These are phyloP conservation scores for Lordiphosa fenestrarum DNA, from an alignment of 2,888 invertebrate species.

Conservation along the genomic window DNA sequence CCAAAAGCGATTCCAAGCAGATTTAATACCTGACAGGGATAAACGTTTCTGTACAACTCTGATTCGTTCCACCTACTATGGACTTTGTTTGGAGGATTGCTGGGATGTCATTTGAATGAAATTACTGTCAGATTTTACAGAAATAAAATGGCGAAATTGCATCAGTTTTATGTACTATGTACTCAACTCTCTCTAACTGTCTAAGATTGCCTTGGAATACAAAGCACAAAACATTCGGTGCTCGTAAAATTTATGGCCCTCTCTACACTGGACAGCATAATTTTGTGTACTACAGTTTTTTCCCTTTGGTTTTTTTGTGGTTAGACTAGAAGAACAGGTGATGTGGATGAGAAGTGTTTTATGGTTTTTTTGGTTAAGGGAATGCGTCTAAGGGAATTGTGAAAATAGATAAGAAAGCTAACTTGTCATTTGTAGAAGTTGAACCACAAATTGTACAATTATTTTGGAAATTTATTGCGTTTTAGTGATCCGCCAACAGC, in stretches of 20 bases:
- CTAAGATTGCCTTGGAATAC: conserved; percentile 6
- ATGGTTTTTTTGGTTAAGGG: too few species aligned
- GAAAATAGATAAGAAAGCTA: too few species aligned
- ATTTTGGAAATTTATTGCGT: too few species aligned
- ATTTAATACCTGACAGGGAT: conserved; percentile 74
- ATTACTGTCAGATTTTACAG: conserved; percentile 71
- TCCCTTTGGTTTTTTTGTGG: background rate
- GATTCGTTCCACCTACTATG: conserved; percentile 25
- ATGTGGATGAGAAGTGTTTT: too few species aligned
- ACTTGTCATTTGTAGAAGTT: too few species aligned
- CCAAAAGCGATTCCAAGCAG: conserved; percentile 41
- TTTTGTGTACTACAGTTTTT: conserved; percentile 28
- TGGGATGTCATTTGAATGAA: conserved; percentile 69
- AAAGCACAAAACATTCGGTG: conserved; percentile 11
- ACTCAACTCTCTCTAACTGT: background rate
- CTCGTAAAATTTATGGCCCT: conserved; percentile 63
- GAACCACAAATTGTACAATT: too few species aligned
- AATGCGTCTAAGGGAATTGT: too few species aligned
- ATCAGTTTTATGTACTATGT: conserved; percentile 63
- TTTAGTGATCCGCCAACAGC: too few species aligned
- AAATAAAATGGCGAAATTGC: conserved; percentile 70
- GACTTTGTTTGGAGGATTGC: conserved; percentile 11
- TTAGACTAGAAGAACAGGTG: too few species aligned
- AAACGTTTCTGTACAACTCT: conserved; percentile 52
- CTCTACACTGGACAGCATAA: conserved; percentile 63